Evolutionary conservation across 2,113 vertebrate genomes (phyloP).

Genomic region (Neolamprologus caudopunctatus): DNA sequence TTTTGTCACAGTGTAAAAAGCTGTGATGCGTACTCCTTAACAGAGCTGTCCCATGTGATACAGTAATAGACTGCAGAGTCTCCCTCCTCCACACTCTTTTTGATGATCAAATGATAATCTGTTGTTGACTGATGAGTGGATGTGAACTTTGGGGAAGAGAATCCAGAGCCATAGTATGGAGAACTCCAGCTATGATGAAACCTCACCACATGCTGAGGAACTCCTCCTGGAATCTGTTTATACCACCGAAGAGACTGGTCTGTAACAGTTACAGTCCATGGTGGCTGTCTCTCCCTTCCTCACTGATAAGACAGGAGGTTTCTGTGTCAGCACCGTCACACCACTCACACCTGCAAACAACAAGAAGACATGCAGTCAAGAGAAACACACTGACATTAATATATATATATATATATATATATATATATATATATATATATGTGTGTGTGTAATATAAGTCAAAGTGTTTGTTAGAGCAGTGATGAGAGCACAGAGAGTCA

Average conservation of each 20-base stretch:
- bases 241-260: no score
- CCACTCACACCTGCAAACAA: neutral
- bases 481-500: slow-evolving; percentile 15
- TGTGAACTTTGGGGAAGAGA: no score
- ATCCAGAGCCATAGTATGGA: fast-evolving
- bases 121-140: fast-evolving
- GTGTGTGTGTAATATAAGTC: no score
- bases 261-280: no score
- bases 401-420: no score
- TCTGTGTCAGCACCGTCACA: fast-evolving
- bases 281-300: no score
- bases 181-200: fast-evolving
- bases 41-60: neutral
- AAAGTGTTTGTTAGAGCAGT: no score
- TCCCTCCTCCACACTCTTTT: fast-evolving
- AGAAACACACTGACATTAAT: fast-evolving
- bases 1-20: neutral
- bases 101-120: neutral
- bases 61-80: neutral
- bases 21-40: fast-evolving
- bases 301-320: no score
- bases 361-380: fast-evolving
- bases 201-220: fast-evolving
- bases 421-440: no score
- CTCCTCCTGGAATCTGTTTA: no score